Conservation (phyloP, 2,113 vertebrate genomes). For the Lepus timidus region DNA sequence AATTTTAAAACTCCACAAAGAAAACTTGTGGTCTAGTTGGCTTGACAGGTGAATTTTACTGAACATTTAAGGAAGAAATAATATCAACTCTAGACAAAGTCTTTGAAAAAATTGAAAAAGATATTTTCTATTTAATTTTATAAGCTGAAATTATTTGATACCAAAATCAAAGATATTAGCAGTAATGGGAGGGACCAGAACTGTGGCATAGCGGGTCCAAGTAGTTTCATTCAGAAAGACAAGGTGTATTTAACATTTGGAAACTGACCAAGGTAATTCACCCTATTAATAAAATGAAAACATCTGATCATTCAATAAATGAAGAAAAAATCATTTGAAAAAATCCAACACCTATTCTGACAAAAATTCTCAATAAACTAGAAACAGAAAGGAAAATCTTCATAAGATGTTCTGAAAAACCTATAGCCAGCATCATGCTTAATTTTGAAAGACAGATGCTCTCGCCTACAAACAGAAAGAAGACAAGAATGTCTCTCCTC, state of each 20-base stretch:
- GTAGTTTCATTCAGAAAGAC: background rate
- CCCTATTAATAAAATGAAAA: constrained; percentile 15
- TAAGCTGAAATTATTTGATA: background rate
- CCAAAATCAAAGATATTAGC: constrained; percentile 39
- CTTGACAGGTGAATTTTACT: constrained; percentile 25
- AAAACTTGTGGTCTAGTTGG: background rate
- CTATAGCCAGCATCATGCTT: background rate
- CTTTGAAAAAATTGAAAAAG: background rate
- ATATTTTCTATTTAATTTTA: constrained; percentile 13
- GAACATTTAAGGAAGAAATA: constrained; percentile 52
- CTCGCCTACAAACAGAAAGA: background rate
- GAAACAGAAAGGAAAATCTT: background rate
- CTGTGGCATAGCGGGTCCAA: background rate
- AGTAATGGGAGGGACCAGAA: background rate
- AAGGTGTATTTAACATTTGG: background rate
- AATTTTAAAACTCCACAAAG: constrained; percentile 3
- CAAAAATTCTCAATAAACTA: constrained; percentile 23
- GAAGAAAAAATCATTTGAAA: background rate
- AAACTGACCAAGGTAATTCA: constrained; percentile 37
- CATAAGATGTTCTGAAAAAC: background rate
- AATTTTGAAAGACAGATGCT: constrained; percentile 42
- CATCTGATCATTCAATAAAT: background rate
- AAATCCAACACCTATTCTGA: background rate
- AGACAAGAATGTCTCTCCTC: background rate
- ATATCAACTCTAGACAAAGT: background rate